These are phyloP conservation scores for Nemopilema nomurai DNA, from an alignment of 30 jellyfish, hydroid and myxozoan species.

Conservation along the genomic window DNA sequence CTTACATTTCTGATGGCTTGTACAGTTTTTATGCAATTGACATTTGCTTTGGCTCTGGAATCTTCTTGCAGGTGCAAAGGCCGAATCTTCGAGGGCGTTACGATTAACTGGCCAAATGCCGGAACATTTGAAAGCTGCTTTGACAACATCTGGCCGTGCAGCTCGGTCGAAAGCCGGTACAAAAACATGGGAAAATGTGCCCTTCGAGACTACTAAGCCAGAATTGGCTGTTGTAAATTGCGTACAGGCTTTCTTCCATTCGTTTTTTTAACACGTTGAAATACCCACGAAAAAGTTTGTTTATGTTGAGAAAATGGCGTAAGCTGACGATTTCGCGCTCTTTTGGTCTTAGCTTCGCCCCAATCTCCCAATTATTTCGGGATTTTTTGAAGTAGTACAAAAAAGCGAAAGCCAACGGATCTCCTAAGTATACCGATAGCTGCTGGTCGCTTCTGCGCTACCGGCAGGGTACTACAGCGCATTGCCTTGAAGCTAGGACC, in stretches of 20 bases:
- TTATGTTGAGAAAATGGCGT: not conserved
- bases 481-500: too few species aligned
- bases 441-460: too few species aligned
- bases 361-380: not conserved
- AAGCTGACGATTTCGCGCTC: not conserved
- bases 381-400: not conserved
- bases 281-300: not conserved
- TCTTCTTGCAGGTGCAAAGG: constrained; percentile 33
- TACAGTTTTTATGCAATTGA: not conserved
- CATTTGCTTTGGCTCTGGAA: not conserved
- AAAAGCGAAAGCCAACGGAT: too few species aligned
- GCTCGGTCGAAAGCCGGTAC: constrained; percentile 14
- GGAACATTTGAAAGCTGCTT: constrained; percentile 21
- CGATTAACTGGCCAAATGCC: constrained; percentile 54
- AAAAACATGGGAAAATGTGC: constrained; percentile 3
- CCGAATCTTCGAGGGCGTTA: constrained; percentile 8
- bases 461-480: too few species aligned
- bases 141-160: constrained; percentile 47
- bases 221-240: constrained; percentile 15
- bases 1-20: too few species aligned
- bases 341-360: not conserved
- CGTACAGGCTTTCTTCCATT: constrained; percentile 13
- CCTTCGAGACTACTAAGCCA: constrained; percentile 6
- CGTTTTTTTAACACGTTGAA: constrained; percentile 20
- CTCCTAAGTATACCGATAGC: too few species aligned